Evolutionary conservation across 2,113 vertebrate species (phyloP), one percentile per base, ranked within the genome.

Genomic region (Rhea pennata): DNA sequence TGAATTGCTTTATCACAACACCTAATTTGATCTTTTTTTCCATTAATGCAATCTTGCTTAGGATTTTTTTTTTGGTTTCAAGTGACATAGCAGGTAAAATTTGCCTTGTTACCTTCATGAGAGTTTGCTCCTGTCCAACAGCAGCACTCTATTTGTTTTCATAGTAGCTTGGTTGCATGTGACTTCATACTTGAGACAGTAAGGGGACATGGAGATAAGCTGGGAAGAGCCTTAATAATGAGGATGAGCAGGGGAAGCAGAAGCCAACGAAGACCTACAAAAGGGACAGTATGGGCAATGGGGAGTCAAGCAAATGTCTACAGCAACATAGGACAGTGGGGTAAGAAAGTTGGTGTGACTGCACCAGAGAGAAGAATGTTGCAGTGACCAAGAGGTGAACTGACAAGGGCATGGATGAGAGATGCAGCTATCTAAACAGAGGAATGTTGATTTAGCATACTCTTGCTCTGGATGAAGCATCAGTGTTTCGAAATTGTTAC

Each of bases 231-330:
- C 91, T 92, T 29, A 21, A 53, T 83, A 64, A 26, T 20, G 24
- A 62, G 8, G 12, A 4, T 46, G 61, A n/a, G 33, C 31, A 50
- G 61, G 39, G 27, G 19, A 82, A 69, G 22, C 39, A 51, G 69
- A 61, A 84, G 26, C 7, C 5, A 12, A 5, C 5, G 19, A 61
- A 67, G n/a, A 33, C 0, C 0, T 7, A 9, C 7, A 9, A 3
- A 33, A 24, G 46, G 81, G n/a, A 24, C 0, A 0, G 0, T 33
- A 5, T 0, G 39, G 26, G 11, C 59, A 24, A 2, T 5, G 50
- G 22, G 53, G 27, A 69, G 20, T 62, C 12, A 2, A 1, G 22
- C 13, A 46, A 82, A 3, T 6, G 0, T 77, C 33, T 78, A 70
- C 65, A 53, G 73, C 39, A 80, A 33, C 0, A 3, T 12, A 8